Base-by-base conservation (phyloP, 1,140 invertebrate species). In the Anthonomus grandis region DNA sequence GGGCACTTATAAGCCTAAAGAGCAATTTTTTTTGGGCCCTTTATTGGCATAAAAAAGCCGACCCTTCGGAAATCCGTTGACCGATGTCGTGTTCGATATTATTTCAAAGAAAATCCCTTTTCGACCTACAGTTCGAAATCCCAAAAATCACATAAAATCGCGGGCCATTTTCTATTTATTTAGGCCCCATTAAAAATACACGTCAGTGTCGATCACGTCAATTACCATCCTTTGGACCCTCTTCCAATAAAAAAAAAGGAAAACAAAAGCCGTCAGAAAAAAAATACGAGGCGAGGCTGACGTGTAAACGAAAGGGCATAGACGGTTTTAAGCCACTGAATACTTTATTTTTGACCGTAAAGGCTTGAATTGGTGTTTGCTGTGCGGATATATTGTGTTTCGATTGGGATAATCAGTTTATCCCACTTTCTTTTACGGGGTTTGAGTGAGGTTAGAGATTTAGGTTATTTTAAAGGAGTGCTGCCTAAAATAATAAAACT, bases 181-280 rank as follows among this genome's bases (percentile, higher is more conserved):
- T 46, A 46, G 44, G 44, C 12, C 44, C 44, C 22, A 27, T 27
- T 46, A 46, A 46, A 45, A 46, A 46, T 46, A 46, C 44, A 46
- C 22, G 44, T 27, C 12, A 46, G 17, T 27, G 24, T n/a, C 44
- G 44, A 24, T 27, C 24, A 25, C 24, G 22, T 46, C 24, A 46
- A 25, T 27, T 46, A 25, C 12, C n/a, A 18, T 25, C 22, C 19
- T 27, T 24, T 46, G 22, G 22, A 27, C 22, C 22, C 44, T 24
- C 10, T 46, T 46, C 22, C 18, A 46, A 46, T 25, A 46, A 46
- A 13, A 25, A 19, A 42, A 42, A 42, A n/a, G n/a, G n/a, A n/a
- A n/a, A n/a, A n/a, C n/a, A n/a, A n/a, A n/a, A n/a, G n/a, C n/a
- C n/a, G n/a, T n/a, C 17, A 13, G 10, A 46, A 46, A 46, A 46